Evolutionary conservation across 1,140 invertebrate species (phyloP), one percentile per base, ranked within the genome.

Genomic region (Rhyacophila brunnea): DNA sequence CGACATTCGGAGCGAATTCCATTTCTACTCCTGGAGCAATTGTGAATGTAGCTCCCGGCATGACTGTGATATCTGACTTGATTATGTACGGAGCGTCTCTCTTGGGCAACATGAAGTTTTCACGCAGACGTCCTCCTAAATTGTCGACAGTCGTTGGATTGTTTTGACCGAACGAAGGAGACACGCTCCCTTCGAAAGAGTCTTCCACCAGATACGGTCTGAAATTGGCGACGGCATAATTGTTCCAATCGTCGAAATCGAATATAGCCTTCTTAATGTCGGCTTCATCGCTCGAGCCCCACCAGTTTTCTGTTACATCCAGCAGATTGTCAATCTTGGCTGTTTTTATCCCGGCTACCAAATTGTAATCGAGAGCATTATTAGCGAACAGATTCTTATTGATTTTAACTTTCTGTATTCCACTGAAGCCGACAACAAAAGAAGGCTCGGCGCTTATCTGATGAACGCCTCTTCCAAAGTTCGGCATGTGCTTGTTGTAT

Each of bases 161-260:
- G 23, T 5, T 28, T 6, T 78, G 68, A 53, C 82, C 83, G 67
- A 83, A 87, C 0, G 84, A 81, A 1, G 85, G 79, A 0, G 91
- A 93, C n/a, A 91, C 78, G 56, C 87, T 89, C 0, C 86, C 83
- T 60, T 89, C 85, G 65, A 92, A 85, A 44, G 82, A 79, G 66
- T 92, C 84, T 69, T 87, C 86, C 35, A 87, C 81, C 35, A 98
- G 81, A 73, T 88, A 99, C 0, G 96, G 96, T 55, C 85, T 82
- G 73, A 90, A 99, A 14, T 88, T 82, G 0, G 95, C 95, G 34
- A 96, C 85, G 0, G 95, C 95, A 73, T 95, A 96, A 75, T 95
- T 94, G 71, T 99, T 99, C 97, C 97, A 99, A 70, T 99, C 96
- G 74, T 99, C 95, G 79, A 99, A 98, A 79, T 99, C 98, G 74